Base-by-base conservation (phyloP, 2,113 vertebrate genomes). In the Acrocephalus kingi region DNA sequence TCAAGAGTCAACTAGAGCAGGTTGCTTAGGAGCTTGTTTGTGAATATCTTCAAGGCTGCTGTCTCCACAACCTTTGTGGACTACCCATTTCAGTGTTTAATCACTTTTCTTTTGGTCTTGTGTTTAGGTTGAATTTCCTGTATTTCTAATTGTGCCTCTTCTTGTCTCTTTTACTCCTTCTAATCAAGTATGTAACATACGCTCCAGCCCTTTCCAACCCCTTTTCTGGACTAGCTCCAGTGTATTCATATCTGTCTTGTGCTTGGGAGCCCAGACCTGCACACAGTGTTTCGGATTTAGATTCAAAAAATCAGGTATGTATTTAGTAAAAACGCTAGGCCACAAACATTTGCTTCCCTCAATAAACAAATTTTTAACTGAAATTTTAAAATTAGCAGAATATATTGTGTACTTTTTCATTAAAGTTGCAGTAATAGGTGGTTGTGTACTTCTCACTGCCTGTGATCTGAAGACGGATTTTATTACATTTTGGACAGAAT, bases 271-370 rank as follows among this genome's bases (percentile, higher is more conserved):
- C 8, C 0, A 0, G 25, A 71, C n/a, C 14, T 51, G 22, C 2
- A 1, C 13, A 30, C 39, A 37, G 0, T 43, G 48, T 46, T 84
- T 20, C 9, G 23, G 22, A 61, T 1, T 4, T 52, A n/a, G 18
- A 3, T 4, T 75, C 2, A 67, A 63, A 89, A 51, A 72, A 24
- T 56, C 15, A 28, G 12, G 5, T 61, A 11, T 16, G 13, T 69
- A 49, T 75, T 79, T 25, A 39, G 16, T 73, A 46, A 89, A 90
- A 80, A 45, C 64, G 7, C 7, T 63, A 0, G 45, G 15, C n/a
- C 39, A 16, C 19, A 74, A 56, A 43, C 2, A 22, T 48, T 55
- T 74, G 1, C 31, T 77, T 71, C 10, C 16, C 11, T 67, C 33
- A 67, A 16, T 35, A 77, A 77, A 33, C 24, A 33, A 27, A 69